Conservation (phyloP, 1,140 invertebrate genomes). For the Stegodyphus mimosarum region DNA sequence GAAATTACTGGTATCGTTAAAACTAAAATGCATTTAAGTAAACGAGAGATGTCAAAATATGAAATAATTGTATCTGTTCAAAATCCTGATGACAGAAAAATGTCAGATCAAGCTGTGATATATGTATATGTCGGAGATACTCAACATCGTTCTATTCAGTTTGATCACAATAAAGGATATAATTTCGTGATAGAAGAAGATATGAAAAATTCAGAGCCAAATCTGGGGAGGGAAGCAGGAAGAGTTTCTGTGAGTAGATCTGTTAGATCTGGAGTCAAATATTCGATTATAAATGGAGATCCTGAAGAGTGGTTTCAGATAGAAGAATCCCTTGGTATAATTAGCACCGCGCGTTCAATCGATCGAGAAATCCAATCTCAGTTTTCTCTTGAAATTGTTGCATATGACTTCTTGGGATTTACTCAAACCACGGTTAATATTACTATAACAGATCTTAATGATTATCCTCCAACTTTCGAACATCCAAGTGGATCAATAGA, state of each 20-base stretch:
- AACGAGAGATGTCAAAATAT: constrained; percentile 77
- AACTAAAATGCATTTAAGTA: constrained; percentile 70
- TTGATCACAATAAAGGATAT: constrained; percentile 79
- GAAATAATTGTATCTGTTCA: constrained; percentile 80
- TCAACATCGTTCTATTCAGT: constrained; percentile 74
- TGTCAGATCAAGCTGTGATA: constrained; percentile 80
- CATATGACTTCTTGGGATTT: constrained; percentile 68
- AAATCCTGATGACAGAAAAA: constrained; percentile 79
- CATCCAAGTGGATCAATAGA: constrained; percentile 80
- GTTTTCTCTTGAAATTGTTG: constrained; percentile 83
- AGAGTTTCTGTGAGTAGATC: constrained; percentile 74
- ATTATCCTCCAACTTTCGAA: constrained; percentile 87
- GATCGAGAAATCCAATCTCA: constrained; percentile 84
- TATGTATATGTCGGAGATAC: constrained; percentile 77
- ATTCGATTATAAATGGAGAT: constrained; percentile 85
- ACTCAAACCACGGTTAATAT: constrained; percentile 82
- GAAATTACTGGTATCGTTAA: constrained; percentile 80
- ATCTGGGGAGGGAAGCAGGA: constrained; percentile 78
- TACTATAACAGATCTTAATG: constrained; percentile 89
- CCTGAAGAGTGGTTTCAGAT: constrained; percentile 81
- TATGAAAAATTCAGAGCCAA: constrained; percentile 70
- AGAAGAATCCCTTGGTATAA: constrained; percentile 79
- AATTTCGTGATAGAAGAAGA: constrained; percentile 85
- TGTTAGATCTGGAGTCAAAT: constrained; percentile 68
- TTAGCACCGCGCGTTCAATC: constrained; percentile 81